Conservation (phyloP, 2,113 vertebrate genomes). For the Upupa epops region DNA sequence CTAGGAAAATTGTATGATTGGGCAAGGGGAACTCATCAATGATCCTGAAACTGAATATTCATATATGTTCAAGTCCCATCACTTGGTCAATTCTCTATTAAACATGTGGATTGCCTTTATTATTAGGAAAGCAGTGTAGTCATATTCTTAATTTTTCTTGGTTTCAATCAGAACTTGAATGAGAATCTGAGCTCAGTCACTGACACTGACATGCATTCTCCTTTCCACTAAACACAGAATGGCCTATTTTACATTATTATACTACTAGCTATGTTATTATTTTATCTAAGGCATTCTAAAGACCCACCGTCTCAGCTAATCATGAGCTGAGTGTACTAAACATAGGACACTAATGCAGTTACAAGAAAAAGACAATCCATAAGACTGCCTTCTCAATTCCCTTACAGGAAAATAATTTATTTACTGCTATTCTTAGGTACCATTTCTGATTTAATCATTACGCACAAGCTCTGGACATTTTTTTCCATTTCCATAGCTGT, state of each 20-base stretch:
- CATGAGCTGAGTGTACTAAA: neutral
- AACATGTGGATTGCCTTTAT: neutral
- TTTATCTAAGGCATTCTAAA: neutral
- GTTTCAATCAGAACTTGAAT: neutral
- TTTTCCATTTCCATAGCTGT: neutral
- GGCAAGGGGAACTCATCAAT: neutral
- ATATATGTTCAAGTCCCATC: neutral
- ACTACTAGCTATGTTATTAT: neutral
- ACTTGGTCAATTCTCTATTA: neutral
- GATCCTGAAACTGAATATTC: neutral
- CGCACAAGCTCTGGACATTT: neutral
- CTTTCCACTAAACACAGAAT: neutral
- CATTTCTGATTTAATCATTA: neutral
- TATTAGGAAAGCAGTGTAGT: neutral
- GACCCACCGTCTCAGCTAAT: neutral
- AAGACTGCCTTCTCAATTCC: neutral
- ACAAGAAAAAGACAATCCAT: neutral
- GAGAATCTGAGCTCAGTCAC: neutral
- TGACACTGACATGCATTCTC: neutral
- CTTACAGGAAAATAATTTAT: neutral
- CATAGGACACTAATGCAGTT: neutral
- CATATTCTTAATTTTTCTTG: neutral
- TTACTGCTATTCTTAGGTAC: neutral
- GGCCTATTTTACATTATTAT: neutral
- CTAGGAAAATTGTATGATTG: neutral